Base-by-base conservation (phyloP, 2,888 invertebrate genomes). In the Elmis aenea region DNA sequence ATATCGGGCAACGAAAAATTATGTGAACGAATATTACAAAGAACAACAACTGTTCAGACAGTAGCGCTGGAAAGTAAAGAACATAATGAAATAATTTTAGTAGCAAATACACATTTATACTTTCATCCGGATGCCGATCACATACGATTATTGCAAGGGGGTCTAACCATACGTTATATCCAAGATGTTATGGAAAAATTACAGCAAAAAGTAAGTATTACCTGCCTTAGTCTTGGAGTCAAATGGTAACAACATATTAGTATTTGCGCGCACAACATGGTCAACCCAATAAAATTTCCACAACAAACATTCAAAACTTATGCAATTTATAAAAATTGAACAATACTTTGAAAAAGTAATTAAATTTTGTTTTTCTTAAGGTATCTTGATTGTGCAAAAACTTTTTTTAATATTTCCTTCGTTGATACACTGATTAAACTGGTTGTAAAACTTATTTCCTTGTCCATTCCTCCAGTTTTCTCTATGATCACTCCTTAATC, bases 81-180 rank as follows among this genome's bases (percentile, higher is more conserved):
- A 10, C 73, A 74, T 45, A 67, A 69, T 34, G 74, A 82, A 52
- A 66, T 81, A 33, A 52, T 88, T 14, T 59, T 88, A 16, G 59
- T 67, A 5, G 92, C 83, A 10, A 95, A 93, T 59, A 93, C 91
- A 2, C 96, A 97, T 72, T 74, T 96, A 26, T 96, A 92, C 69
- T 96, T 92, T 58, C 89, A 90, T 63, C 93, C 94, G 1, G 81
- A 86, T 65, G 86, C 94, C 2, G 89, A 92, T 68, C 90, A 93
- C 58, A 84, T 96, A 50, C 74, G 96, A 46, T 69, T 94, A 2
- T 62, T 94, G 12, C 96, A 96, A 72, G 83, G 82, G 15, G 84
- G 83, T 15, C 76, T 85, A 44, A 73, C 79, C 13, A 74, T 92
- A 46, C 70, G 76, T 23, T 87, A 84, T 69, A 58, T 93, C 13